Evolutionary conservation across 2,888 invertebrate species (phyloP), one percentile per base, ranked within the genome.

Genomic region (Plebejus argus): DNA sequence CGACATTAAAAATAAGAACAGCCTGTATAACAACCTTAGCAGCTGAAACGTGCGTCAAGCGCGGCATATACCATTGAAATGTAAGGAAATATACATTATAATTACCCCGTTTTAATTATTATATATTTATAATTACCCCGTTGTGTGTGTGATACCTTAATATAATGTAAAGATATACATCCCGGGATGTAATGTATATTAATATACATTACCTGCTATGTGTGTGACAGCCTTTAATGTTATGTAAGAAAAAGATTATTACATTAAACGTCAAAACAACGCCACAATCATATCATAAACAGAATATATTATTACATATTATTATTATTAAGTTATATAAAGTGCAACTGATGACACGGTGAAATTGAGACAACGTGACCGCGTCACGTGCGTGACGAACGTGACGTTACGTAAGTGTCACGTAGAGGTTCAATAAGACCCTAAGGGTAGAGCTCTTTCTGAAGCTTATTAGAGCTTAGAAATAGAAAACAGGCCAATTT

Each of bases 261-360:
- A 18, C 58, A 20, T 20, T 8, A 58, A 20, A 20, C 58, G 58
- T 58, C 58, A 58, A 66, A 23, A 20, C 58, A 58, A 12, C 23
- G 12, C 12, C 61, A 23, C 23, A 66, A 66, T 28, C 61, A 66
- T 23, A 4, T 20, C 4, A 23, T 28, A 10, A 66, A 28, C 66
- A 33, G 66, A 66, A n/a, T n/a, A n/a, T 66, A 66, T 28, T 33
- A 66, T 66, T 66, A 66, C 66, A 66, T 66, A 66, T n/a, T n/a
- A n/a, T n/a, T n/a, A n/a, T n/a, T n/a, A n/a, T 33, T 66, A 28
- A 33, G 15, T 66, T 66, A 66, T 66, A 66, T 66, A 66, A 66
- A 66, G 66, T 28, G 66, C 28, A 66, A 66, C 28, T 66, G 66
- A 33, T 66, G 66, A 66, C 28, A 66, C 66, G 66, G 28, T 15